Base-by-base conservation (phyloP, 2,888 invertebrate species). In the Candidula unifasciata region DNA sequence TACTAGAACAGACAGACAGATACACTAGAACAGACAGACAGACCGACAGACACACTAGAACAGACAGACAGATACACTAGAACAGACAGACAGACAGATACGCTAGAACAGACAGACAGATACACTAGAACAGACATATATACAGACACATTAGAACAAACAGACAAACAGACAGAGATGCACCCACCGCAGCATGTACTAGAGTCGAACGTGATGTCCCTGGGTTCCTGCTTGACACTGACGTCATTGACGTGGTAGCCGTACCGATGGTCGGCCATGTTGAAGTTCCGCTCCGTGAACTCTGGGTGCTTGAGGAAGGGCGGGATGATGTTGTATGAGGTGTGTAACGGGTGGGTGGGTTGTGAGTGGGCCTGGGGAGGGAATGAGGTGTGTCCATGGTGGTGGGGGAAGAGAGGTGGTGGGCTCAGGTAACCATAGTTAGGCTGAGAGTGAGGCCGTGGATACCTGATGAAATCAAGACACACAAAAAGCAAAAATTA, bases 221-320 rank as follows among this genome's bases (percentile, higher is more conserved):
- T 86, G 57, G 91, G 91, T 81, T 91, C 91, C 78, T 91, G 90
- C 81, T 91, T 91, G 30, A 91, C 89, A 33, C 88, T 86, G 44
- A 90, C 84, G 30, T 88, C 82, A 33, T 87, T 81, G 30, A 88
- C 83, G 30, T 52, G 68, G 64, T 71, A 73, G n/a, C 79, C 79
- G 64, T 84, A 79, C 52, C 83, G 60, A 33, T 77, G 18, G 27
- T 69, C 78, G 21, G 73, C 44, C 73, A 79, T 52, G 52, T 16
- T 64, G 80, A 84, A 84, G n/a, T 60, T 44, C 30, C 79, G 8
- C 0, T 79, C 79, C n/a, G 24, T 30, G 8, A 60, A 21, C 24
- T 80, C 73, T 13, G 68, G 52, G 60, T 69, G 64, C 44, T 83
- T 83, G 52, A 83, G 78, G 10, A 84, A 52, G 57, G 79, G 83